These are phyloP conservation scores for Zonotrichia leucophrys DNA, from an alignment of 2,113 vertebrate genomes.

Conservation along the genomic window DNA sequence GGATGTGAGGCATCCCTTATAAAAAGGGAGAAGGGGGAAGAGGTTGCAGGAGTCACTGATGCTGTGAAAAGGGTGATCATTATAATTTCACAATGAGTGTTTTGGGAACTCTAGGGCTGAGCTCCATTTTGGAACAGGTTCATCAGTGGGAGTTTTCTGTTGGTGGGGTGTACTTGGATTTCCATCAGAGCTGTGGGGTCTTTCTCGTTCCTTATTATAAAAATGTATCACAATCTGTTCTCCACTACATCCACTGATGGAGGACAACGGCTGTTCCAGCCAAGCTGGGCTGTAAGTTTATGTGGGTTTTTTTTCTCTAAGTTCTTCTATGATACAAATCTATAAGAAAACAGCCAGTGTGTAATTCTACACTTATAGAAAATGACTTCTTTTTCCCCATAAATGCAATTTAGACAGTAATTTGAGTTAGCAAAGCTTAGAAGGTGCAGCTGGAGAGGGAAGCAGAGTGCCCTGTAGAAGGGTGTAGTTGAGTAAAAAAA, in stretches of 20 bases:
- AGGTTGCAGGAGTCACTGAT: neutral
- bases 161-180: neutral
- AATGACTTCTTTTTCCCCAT: neutral
- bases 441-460: constrained; percentile 31
- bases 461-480: neutral
- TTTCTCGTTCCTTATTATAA: neutral
- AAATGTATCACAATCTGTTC: neutral
- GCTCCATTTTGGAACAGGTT: neutral
- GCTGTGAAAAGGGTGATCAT: neutral
- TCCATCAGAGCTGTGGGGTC: neutral
- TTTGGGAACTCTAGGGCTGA: neutral
- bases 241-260: neutral
- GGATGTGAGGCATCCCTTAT: constrained; percentile 16
- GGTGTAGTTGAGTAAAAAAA: constrained; percentile 18
- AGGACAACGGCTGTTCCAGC: constrained; percentile 10
- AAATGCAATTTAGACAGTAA: constrained; percentile 40
- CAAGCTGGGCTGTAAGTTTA: neutral
- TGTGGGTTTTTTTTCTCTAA: neutral
- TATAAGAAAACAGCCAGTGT: constrained; percentile 23
- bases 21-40: neutral
- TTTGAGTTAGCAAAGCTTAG: constrained; percentile 22
- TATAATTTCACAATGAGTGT: neutral
- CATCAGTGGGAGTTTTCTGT: neutral
- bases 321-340: constrained; percentile 22
- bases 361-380: constrained; percentile 32